A percentile compares a stretch with the other conserved stretches of the same genome.
Evolutionary conservation across 2,797 vertebrate genomes (phyloP).

Genomic region (Brachymystax lenok): DNA sequence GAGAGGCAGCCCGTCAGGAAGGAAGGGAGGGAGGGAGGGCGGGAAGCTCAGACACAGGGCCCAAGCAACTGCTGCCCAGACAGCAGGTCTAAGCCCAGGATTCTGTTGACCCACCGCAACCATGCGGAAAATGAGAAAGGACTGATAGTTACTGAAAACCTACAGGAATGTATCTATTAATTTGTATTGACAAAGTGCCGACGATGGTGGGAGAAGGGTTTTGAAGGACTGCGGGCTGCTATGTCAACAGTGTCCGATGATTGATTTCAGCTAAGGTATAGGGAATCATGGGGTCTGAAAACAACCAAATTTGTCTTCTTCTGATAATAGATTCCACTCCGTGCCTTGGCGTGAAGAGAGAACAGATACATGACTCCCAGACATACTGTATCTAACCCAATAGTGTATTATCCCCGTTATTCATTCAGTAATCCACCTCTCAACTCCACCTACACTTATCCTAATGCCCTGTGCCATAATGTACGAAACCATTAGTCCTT

Average conservation of each 20-base stretch:
- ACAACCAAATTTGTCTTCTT: constrained; percentile 25
- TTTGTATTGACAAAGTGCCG: not conserved
- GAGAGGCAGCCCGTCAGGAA: not conserved
- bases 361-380: not conserved
- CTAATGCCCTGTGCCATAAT: constrained; percentile 28
- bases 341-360: constrained; percentile 19
- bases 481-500: constrained; percentile 17
- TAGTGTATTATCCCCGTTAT: constrained; percentile 28
- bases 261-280: constrained; percentile 21
- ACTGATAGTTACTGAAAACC: constrained; percentile 9
- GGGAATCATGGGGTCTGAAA: constrained; percentile 13
- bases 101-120: constrained; percentile 27
- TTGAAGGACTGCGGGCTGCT: not conserved
- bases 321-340: constrained; percentile 21
- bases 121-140: constrained; percentile 27
- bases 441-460: constrained; percentile 27
- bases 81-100: constrained; percentile 4
- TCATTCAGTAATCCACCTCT: constrained; percentile 20
- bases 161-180: not conserved
- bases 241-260: constrained; percentile 33
- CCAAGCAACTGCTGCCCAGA: not conserved
- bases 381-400: not conserved
- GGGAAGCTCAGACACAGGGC: constrained; percentile 13
- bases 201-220: not conserved
- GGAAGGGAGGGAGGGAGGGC: constrained; percentile 1